Base-by-base conservation (phyloP, 2,113 vertebrate species). In the Coregonus clupeaformis region DNA sequence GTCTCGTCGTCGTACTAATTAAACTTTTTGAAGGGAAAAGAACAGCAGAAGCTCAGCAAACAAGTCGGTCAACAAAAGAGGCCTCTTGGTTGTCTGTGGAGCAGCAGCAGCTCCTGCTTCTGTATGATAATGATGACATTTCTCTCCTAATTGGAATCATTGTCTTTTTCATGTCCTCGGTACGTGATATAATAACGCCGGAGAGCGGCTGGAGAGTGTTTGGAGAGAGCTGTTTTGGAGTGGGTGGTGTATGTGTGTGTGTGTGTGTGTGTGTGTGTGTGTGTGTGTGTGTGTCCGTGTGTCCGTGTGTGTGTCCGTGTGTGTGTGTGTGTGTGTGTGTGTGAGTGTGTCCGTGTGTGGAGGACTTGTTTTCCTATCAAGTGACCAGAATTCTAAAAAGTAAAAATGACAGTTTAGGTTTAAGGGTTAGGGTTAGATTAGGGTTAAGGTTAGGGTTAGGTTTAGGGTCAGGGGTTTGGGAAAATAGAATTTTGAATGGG, bases 101-200 rank as follows among this genome's bases (percentile, higher is more conserved):
- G 36, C 14, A 32, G 30, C 30, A 52, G 16, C 16, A 18, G 30
- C 30, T 45, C 22, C 57, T 42, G 71, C 11, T 11, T 62, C 30
- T 36, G 24, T 36, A 12, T 30, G 22, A 63, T 62, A 72, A 72
- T 72, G 30, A 71, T 60, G 55, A 7, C 69, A 59, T 71, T 71
- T 60, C 29, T 1, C 29, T 62, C 13, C 30, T 72, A 63, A 42
- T 72, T 72, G 57, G 13, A 36, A 30, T 62, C 32, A 25, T 72
- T 72, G 71, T 45, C 29, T 72, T 62, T 24, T 25, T 72, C 22
- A 25, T 63, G 71, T 63, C 49, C 47, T 55, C 32, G 9, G 30
- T 27, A 27, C 4, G n/a, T 24, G 57, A 36, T 20, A 16, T 57
- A 62, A 42, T 25, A 27, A 22, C 12, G 1, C 1, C 0, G 13